phyloP scores from a whole-genome alignment of 2,113 vertebrate species.

The Tenrec ecaudatus region DNA sequence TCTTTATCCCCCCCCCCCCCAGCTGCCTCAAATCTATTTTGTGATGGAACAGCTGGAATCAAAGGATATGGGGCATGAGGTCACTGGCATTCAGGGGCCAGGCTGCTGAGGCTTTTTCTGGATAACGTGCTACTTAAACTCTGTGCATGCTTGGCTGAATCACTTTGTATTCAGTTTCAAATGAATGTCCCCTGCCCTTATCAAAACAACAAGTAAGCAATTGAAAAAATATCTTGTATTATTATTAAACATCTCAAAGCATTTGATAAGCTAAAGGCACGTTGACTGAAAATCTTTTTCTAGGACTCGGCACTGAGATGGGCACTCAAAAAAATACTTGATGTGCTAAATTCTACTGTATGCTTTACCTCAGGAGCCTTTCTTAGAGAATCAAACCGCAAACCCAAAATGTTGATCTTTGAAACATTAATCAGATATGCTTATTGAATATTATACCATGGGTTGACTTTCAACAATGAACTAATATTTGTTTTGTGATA shows the following conservation, averaged over 20 bases:
- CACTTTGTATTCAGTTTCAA: constrained; percentile 49
- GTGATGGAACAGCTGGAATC: not conserved
- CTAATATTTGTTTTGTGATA: not conserved
- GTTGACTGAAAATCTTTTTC: not conserved
- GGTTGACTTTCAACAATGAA: not conserved
- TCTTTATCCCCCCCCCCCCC: not conserved
- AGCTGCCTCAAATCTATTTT: not conserved
- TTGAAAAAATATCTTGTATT: not conserved
- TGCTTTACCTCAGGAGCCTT: not conserved
- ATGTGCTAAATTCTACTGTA: not conserved
- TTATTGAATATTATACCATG: not conserved
- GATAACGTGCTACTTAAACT: constrained; percentile 29
- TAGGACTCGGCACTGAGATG: not conserved
- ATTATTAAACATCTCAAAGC: not conserved
- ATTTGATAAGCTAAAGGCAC: not conserved
- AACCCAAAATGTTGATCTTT: not conserved
- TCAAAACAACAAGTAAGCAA: not conserved
- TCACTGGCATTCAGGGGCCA: not conserved
- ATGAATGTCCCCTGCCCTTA: not conserved
- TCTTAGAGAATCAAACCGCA: not conserved
- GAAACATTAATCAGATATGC: not conserved
- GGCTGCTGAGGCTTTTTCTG: not conserved
- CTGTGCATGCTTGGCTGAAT: not conserved
- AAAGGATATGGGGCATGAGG: not conserved
- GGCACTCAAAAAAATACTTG: not conserved